Percentiles rank a stretch among this genome's conserved stretches.
Conservation (phyloP, 92 coral and sea anemone genomes). For the Porites evermanni region DNA sequence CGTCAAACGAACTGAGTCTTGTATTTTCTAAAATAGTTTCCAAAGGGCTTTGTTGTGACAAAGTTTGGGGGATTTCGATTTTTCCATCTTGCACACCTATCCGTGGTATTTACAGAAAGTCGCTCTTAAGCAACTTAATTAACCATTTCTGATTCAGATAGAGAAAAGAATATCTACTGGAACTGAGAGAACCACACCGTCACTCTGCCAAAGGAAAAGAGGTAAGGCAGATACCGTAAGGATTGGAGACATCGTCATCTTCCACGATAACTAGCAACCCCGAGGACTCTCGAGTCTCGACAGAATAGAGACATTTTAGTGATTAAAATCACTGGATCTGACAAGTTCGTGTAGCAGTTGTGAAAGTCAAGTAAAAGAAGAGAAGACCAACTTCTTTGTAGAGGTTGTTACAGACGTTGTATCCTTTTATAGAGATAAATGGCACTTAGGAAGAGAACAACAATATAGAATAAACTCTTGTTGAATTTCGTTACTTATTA, state of each 20-base stretch:
- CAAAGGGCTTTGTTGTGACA: too few relatives aligned
- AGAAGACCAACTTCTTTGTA: neutral
- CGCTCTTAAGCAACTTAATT: conserved; percentile 6
- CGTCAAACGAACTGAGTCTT: too few relatives aligned
- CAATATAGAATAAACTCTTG: too few relatives aligned
- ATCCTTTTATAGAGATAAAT: too few relatives aligned
- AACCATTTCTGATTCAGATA: conserved; percentile 41
- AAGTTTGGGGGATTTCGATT: too few relatives aligned
- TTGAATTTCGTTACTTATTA: too few relatives aligned
- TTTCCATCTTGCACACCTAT: too few relatives aligned
- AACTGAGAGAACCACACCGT: conserved; percentile 16
- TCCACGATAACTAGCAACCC: conserved; percentile 49
- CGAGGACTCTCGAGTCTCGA: conserved; percentile 48
- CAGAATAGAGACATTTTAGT: neutral
- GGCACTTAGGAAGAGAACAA: too few relatives aligned
- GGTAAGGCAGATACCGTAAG: neutral
- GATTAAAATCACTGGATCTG: conserved; percentile 27
- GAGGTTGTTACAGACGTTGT: too few relatives aligned
- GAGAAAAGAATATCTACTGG: conserved; percentile 29
- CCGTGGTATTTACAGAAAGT: too few relatives aligned
- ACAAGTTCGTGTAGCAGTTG: conserved; percentile 36
- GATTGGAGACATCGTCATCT: conserved; percentile 20
- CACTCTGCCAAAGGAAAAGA: neutral
- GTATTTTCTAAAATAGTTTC: too few relatives aligned
- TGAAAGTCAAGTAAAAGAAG: conserved; percentile 5